Conservation (phyloP, 2,113 vertebrate genomes). For the Recurvirostra avosetta region DNA sequence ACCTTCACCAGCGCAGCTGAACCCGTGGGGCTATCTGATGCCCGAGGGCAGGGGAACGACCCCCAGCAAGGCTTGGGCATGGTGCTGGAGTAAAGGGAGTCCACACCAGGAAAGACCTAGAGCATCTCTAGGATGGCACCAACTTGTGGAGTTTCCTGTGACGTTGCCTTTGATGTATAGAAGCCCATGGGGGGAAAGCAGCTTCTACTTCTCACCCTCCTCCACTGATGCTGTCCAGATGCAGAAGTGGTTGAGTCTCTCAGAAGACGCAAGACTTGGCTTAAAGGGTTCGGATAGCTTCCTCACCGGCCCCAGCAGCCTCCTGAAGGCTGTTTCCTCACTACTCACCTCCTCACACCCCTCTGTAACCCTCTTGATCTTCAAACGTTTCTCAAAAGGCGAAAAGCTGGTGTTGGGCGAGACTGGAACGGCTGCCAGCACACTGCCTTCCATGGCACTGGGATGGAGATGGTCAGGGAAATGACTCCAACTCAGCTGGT, state of each 20-base stretch:
- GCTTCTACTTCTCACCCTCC: not conserved
- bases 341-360: not conserved
- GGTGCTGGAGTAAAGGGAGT: not conserved
- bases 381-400: not conserved
- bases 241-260: not conserved
- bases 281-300: not conserved
- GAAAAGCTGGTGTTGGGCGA: not conserved
- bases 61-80: not conserved
- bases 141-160: rapidly evolving
- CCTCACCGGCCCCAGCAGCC: not conserved
- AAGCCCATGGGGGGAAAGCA: not conserved
- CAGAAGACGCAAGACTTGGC: rapidly evolving
- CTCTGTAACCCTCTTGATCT: not conserved
- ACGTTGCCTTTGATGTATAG: not conserved
- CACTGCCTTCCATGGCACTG: rapidly evolving
- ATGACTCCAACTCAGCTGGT: not conserved
- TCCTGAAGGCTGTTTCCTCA: not conserved
- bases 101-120: not conserved
- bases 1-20: not conserved
- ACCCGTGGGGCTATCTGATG: not conserved
- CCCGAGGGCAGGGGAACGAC: not conserved
- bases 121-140: not conserved
- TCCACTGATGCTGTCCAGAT: not conserved
- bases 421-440: not conserved
- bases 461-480: not conserved